Conservation (phyloP, 2,888 invertebrate species). For the Omphaloscelis lunosa region DNA sequence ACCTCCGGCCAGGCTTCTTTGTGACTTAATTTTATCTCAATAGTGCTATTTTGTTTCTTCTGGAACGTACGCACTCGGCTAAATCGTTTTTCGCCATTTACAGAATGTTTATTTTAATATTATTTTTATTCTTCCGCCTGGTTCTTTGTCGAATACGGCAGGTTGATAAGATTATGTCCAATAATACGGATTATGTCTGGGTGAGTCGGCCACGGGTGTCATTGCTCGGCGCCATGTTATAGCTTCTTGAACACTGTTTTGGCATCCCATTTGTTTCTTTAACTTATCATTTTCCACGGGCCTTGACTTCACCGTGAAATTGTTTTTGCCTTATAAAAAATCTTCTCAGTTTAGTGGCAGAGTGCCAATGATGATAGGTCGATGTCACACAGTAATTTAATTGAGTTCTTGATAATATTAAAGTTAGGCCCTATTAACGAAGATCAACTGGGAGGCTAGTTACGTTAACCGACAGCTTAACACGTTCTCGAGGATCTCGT, state of each 20-base stretch:
- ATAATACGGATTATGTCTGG: slow-evolving; percentile 60
- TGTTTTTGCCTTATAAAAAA: not conserved
- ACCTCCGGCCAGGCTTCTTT: slow-evolving; percentile 78
- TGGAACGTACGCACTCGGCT: slow-evolving; percentile 71
- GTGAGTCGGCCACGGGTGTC: slow-evolving; percentile 49
- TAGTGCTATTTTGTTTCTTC: slow-evolving; percentile 74
- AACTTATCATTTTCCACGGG: slow-evolving; percentile 17
- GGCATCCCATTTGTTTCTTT: slow-evolving; percentile 28
- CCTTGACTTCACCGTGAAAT: not conserved
- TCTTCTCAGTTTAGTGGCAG: not conserved
- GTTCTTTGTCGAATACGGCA: slow-evolving; percentile 71
- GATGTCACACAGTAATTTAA: slow-evolving; percentile 13
- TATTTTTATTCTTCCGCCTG: slow-evolving; percentile 75
- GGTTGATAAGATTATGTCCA: slow-evolving; percentile 74
- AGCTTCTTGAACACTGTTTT: slow-evolving; percentile 37
- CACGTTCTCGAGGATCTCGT: slow-evolving; percentile 52
- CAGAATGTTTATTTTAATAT: slow-evolving; percentile 76
- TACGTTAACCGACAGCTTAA: slow-evolving; percentile 48
- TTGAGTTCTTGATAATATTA: slow-evolving; percentile 9
- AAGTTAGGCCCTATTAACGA: slow-evolving; percentile 21
- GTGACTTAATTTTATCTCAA: slow-evolving; percentile 78
- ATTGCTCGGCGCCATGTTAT: slow-evolving; percentile 45
- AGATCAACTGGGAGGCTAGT: slow-evolving; percentile 37
- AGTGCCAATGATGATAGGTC: not conserved
- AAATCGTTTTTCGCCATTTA: slow-evolving; percentile 80